Conservation (phyloP, 1,140 invertebrate species). For the Ericerus pela region DNA sequence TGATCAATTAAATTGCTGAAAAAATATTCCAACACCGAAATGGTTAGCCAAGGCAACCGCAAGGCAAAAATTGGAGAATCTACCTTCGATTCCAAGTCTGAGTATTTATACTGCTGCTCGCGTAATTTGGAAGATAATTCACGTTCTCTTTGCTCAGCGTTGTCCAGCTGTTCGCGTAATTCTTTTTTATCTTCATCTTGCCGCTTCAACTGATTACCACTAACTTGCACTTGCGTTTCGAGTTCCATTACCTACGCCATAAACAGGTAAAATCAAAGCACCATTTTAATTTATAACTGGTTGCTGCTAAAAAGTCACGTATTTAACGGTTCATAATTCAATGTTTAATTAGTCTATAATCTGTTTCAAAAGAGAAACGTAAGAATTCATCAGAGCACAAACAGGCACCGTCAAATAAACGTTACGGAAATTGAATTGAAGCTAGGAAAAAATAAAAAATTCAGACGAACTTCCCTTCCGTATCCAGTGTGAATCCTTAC, state of each 20-base stretch:
- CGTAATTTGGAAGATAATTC: slow-evolving; percentile 59
- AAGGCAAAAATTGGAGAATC: not conserved
- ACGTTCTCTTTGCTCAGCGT: slow-evolving; percentile 50
- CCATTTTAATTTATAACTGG: too few species aligned
- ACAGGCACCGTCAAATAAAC: too few species aligned
- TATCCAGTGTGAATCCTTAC: too few species aligned
- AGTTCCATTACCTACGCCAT: slow-evolving; percentile 84
- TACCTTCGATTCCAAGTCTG: slow-evolving; percentile 69
- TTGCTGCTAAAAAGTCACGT: too few species aligned
- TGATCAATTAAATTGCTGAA: not conserved
- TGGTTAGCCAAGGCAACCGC: not conserved
- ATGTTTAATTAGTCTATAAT: too few species aligned
- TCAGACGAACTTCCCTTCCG: too few species aligned
- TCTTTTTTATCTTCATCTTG: slow-evolving; percentile 87
- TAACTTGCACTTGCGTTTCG: slow-evolving; percentile 94
- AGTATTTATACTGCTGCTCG: slow-evolving; percentile 74
- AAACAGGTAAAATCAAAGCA: too few species aligned
- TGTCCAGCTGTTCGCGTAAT: slow-evolving; percentile 60
- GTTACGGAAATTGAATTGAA: too few species aligned
- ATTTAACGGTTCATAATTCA: too few species aligned
- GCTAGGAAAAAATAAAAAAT: too few species aligned
- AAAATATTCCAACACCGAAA: not conserved
- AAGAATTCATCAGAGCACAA: too few species aligned
- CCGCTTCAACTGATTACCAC: slow-evolving; percentile 78
- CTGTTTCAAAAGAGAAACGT: too few species aligned